Percentiles rank a stretch among this genome's conserved stretches.
Conservation (phyloP, 2,113 vertebrate species). For the Heteronetta atricapilla region DNA sequence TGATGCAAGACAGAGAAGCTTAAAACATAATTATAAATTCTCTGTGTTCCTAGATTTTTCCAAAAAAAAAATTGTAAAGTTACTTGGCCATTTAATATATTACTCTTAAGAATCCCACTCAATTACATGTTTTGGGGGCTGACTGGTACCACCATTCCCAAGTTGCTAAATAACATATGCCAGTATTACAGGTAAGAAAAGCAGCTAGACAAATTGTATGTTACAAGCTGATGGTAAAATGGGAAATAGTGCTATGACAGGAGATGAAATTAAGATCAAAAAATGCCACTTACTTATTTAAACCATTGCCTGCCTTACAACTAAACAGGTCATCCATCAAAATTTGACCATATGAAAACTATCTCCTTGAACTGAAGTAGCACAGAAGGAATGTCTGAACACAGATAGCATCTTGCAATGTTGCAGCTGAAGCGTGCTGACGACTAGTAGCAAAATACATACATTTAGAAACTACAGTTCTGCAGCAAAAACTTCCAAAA, state of each 20-base stretch:
- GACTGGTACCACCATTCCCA: background rate
- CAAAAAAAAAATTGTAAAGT: background rate
- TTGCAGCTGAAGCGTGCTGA: background rate
- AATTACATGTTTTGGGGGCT: background rate
- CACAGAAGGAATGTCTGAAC: background rate
- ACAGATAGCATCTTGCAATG: accelerated
- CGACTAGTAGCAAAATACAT: background rate
- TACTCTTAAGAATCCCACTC: background rate
- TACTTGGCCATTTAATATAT: background rate
- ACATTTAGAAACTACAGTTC: background rate
- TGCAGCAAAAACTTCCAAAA: background rate
- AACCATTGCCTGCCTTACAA: background rate
- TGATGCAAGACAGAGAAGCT: background rate
- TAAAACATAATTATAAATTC: background rate
- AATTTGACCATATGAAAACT: background rate
- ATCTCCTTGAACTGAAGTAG: background rate
- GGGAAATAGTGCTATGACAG: background rate
- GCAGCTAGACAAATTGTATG: background rate
- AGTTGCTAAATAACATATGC: background rate
- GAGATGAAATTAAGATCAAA: background rate
- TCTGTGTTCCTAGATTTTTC: background rate
- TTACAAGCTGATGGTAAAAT: background rate
- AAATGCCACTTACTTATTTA: background rate
- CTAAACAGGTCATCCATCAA: background rate
- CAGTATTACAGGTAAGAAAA: background rate